These are phyloP conservation scores for Scaptomyza montana DNA, from an alignment of 1,140 invertebrate species.

Conservation along the genomic window DNA sequence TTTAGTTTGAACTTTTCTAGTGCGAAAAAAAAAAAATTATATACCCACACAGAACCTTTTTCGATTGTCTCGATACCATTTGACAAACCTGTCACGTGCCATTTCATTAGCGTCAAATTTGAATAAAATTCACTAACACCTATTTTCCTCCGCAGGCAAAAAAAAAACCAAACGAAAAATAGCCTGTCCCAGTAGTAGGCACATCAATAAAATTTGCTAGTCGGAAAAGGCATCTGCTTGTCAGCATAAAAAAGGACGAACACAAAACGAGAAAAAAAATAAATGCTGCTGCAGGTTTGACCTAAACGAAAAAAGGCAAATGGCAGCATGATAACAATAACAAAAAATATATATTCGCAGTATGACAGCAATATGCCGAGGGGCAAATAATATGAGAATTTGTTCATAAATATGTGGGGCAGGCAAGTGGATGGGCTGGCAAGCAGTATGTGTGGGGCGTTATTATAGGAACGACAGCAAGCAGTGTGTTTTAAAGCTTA, in stretches of 20 bases:
- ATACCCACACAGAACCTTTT: neutral
- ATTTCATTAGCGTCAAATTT: conserved; percentile 78
- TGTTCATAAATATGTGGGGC: conserved; percentile 12
- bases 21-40: neutral
- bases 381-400: conserved; percentile 41
- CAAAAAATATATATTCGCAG: conserved; percentile 37
- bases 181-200: neutral
- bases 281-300: conserved; percentile 58
- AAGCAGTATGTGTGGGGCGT: conserved; percentile 31
- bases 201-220: conserved; percentile 62
- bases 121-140: conserved; percentile 80
- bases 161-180: neutral
- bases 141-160: conserved; percentile 16
- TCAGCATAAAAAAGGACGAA: conserved; percentile 56
- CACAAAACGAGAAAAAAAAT: conserved; percentile 30
- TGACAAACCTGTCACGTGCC: conserved; percentile 66
- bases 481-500: conserved; percentile 9
- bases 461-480: neutral
- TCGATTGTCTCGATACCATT: conserved; percentile 29
- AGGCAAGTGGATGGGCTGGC: no score
- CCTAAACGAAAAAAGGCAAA: conserved; percentile 46
- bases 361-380: conserved; percentile 54
- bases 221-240: conserved; percentile 46
- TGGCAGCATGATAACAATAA: conserved; percentile 52
- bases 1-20: neutral